phyloP scores from a whole-genome alignment of 2,113 vertebrate genomes.

The Albula glossodonta region DNA sequence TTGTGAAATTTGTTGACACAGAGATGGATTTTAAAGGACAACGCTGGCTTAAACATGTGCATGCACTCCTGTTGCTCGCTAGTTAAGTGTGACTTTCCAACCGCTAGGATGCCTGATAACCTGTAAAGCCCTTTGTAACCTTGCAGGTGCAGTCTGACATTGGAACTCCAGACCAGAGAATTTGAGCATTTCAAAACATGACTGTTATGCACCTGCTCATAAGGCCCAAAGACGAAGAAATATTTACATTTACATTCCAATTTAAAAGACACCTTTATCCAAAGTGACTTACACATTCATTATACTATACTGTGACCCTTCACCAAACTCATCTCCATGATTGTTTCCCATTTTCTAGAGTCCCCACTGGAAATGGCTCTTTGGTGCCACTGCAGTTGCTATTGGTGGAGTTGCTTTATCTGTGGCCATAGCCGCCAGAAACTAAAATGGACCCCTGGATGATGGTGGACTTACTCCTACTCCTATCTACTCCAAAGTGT shows the following conservation, averaged over 20 bases:
- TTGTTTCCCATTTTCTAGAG: conserved; percentile 69
- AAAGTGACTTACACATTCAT: neutral
- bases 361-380: conserved; percentile 94
- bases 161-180: neutral
- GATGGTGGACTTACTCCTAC: conserved; percentile 26
- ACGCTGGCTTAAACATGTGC: neutral
- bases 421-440: conserved; percentile 93
- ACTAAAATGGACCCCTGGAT: conserved; percentile 64
- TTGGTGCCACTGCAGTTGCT: conserved; percentile 90
- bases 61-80: neutral
- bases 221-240: neutral
- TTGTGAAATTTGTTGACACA: neutral
- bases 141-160: neutral
- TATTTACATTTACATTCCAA: no score
- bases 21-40: neutral
- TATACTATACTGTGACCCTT: neutral
- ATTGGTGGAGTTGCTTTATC: conserved; percentile 93
- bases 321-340: conserved; percentile 10
- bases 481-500: conserved; percentile 9
- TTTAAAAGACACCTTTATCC: no score
- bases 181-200: neutral
- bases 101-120: neutral
- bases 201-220: neutral
- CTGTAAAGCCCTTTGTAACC: neutral
- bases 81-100: neutral